Evolutionary conservation across 2,113 vertebrate species (phyloP), one percentile per base, ranked within the genome.

Genomic region (Notarius lentiginosus): DNA sequence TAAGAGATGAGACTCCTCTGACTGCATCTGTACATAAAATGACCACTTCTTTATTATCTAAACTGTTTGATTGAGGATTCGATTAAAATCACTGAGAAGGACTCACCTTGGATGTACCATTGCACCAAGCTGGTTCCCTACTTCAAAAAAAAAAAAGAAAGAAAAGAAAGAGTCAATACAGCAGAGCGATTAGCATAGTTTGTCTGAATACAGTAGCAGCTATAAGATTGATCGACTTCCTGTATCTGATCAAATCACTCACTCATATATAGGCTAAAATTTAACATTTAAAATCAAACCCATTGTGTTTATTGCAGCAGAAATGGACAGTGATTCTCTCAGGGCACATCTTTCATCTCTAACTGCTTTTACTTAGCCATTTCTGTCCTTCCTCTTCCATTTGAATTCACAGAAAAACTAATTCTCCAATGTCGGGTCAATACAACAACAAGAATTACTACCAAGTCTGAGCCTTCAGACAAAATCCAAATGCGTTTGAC

Each of bases 91-190:
- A 65, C 0, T 1, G 84, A 51, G 30, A 47, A n/a, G 18, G 47
- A 94, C 97, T 97, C 96, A 99, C 98, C 98, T 99, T 99, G 98
- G 96, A 97, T 99, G 98, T 96, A 97, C 97, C 95, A 99, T 95
- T 94, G 96, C 96, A 93, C 97, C 96, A 90, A 99, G 97, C 95
- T 99, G 98, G 96, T 97, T 98, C 92, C 96, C 97, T 93, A 98
- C 97, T 99, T 94, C 91, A 94, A 94, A 93, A 90, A 95, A 92
- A 6, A 17, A 15, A 55, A 24, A 41, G 41, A 56, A n/a, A n/a
- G n/a, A 15, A 55, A 24, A 41, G 41, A 7, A 5, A 17, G 1
- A 10, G 0, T 61, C 84, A 81, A 15, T 63, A 73, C 1, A 68
- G n/a, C 4, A 27, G 3, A 34, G 22, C 2, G 2, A 27, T 34